Percentiles rank a stretch among this genome's conserved stretches.
Evolutionary conservation across 2,797 vertebrate species (phyloP).

Genomic region (Microchirus variegatus): DNA sequence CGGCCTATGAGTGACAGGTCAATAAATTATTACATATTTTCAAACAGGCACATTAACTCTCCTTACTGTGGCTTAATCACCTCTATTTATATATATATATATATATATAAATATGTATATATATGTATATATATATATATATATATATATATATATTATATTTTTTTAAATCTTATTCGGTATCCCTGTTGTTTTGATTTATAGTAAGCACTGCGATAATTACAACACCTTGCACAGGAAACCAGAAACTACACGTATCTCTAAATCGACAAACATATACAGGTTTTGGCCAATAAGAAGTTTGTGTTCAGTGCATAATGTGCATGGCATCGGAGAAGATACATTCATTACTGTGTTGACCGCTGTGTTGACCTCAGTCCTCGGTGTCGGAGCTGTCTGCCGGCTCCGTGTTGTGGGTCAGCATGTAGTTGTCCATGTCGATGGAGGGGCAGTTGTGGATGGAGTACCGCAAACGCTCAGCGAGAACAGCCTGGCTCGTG

Average conservation of each 20-base stretch:
- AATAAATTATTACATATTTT: constrained; percentile 69
- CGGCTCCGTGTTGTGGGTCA: constrained; percentile 84
- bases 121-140: constrained; percentile 33
- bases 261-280: constrained; percentile 64
- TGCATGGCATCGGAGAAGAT: constrained; percentile 73
- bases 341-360: constrained; percentile 60
- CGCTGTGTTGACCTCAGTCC: constrained; percentile 73
- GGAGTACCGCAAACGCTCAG: constrained; percentile 85
- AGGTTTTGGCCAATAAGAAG: constrained; percentile 78
- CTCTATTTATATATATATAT: constrained; percentile 37
- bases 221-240: constrained; percentile 70
- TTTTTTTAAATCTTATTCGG: constrained; percentile 33
- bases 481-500: constrained; percentile 82
- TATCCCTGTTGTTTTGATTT: constrained; percentile 59
- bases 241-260: constrained; percentile 51
- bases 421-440: constrained; percentile 90
- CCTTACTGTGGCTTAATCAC: constrained; percentile 57
- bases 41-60: constrained; percentile 69
- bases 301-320: constrained; percentile 76
- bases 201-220: constrained; percentile 64
- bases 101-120: no score
- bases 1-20: constrained; percentile 50
- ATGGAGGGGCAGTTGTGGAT: constrained; percentile 88
- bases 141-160: constrained; percentile 16
- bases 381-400: constrained; percentile 82